Evolutionary conservation across 2,888 invertebrate species (phyloP).

Genomic region (Phymatocera aterrima): DNA sequence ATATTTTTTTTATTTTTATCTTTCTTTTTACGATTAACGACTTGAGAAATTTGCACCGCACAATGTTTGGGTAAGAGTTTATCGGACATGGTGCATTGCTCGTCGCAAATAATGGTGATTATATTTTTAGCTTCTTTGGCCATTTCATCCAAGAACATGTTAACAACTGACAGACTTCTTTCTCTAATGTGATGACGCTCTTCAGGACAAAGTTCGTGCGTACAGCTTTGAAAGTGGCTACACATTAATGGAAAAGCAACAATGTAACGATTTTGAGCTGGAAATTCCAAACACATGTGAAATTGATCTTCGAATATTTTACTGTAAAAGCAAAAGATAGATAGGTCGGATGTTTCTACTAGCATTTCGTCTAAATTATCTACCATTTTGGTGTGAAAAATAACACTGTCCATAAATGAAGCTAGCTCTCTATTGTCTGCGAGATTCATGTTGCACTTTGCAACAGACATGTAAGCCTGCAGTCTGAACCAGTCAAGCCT

Average conservation of each 20-base stretch:
- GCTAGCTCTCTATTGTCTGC: slow-evolving; percentile 92
- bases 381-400: slow-evolving; percentile 98
- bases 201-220: slow-evolving; percentile 98
- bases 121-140: slow-evolving; percentile 99
- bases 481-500: slow-evolving; percentile 98
- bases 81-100: slow-evolving; percentile 97
- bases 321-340: slow-evolving; percentile 98
- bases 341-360: slow-evolving; percentile 97
- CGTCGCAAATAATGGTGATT: slow-evolving; percentile 98
- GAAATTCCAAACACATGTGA: slow-evolving; percentile 98
- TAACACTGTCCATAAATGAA: slow-evolving; percentile 94
- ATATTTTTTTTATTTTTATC: slow-evolving; percentile 93
- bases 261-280: slow-evolving; percentile 98
- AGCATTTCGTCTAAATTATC: slow-evolving; percentile 98
- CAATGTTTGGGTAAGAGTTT: slow-evolving; percentile 96
- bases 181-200: slow-evolving; percentile 98
- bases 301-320: slow-evolving; percentile 98
- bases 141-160: slow-evolving; percentile 99
- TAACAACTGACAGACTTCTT: slow-evolving; percentile 95
- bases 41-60: slow-evolving; percentile 91
- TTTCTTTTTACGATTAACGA: slow-evolving; percentile 93
- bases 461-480: slow-evolving; percentile 94
- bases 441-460: slow-evolving; percentile 87
- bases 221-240: slow-evolving; percentile 98
- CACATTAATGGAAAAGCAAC: slow-evolving; percentile 98